Evolutionary conservation across 2,797 vertebrate genomes (phyloP).

Genomic region (Dromococcyx pavoninus): DNA sequence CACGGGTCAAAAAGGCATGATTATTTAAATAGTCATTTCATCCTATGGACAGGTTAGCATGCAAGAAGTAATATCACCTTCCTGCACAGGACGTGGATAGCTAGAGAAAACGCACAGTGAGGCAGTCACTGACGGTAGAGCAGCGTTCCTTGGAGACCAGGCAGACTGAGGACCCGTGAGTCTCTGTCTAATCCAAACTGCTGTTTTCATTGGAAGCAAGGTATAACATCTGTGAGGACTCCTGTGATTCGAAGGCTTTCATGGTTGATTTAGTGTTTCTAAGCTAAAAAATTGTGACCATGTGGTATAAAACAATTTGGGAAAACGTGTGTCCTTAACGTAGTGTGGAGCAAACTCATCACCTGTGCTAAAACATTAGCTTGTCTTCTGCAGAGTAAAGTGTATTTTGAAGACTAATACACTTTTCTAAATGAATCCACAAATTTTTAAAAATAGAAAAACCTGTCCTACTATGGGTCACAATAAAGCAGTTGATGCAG

Average conservation of each 20-base stretch:
- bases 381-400: not conserved
- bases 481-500: not conserved
- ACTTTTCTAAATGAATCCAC: not conserved
- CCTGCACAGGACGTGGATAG: not conserved
- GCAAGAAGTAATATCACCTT: not conserved
- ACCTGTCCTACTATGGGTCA: not conserved
- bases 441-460: not conserved
- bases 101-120: not conserved
- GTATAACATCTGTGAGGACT: not conserved
- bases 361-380: not conserved
- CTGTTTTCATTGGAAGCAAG: not conserved
- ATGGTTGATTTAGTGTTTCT: not conserved
- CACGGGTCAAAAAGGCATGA: not conserved
- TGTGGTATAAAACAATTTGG: not conserved
- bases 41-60: not conserved
- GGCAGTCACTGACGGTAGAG: not conserved
- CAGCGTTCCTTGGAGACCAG: not conserved
- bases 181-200: not conserved
- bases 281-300: not conserved
- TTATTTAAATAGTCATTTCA: not conserved
- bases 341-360: rapidly evolving
- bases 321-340: not conserved
- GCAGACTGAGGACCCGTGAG: not conserved
- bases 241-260: not conserved
- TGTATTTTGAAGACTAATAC: not conserved